phyloP scores from a whole-genome alignment of 2,888 invertebrate species.

The Athripsodes cinereus region DNA sequence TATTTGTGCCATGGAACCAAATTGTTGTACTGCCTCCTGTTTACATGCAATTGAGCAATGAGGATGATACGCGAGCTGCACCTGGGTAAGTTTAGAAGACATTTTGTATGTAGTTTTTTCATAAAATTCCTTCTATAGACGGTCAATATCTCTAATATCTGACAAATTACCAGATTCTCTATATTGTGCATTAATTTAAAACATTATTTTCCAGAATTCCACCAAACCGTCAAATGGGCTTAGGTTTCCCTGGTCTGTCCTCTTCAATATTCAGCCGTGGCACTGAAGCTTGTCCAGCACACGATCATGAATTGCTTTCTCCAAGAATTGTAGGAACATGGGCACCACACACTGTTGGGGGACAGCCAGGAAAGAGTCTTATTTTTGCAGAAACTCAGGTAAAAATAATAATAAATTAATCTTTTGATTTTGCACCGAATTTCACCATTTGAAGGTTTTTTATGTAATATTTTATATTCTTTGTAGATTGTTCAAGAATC shows the following conservation, averaged over 20 bases:
- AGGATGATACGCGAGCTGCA: slow-evolving; percentile 51
- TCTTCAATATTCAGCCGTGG: slow-evolving; percentile 41
- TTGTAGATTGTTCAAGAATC: slow-evolving; percentile 91
- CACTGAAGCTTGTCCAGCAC: slow-evolving; percentile 65
- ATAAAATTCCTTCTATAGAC: too few relatives aligned
- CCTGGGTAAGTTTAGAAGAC: slow-evolving; percentile 40
- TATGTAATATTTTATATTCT: background rate
- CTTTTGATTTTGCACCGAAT: too few relatives aligned
- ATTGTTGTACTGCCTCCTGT: slow-evolving; percentile 89
- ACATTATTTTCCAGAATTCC: slow-evolving; percentile 6
- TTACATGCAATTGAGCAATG: slow-evolving; percentile 78
- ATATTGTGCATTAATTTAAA: background rate
- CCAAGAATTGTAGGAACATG: slow-evolving; percentile 87
- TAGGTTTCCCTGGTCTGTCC: slow-evolving; percentile 40
- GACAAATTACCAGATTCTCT: too few relatives aligned
- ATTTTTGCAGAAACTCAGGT: slow-evolving; percentile 91
- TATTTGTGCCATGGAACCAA: slow-evolving; percentile 96
- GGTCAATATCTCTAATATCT: too few relatives aligned
- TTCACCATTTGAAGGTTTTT: background rate
- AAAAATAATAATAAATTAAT: slow-evolving; percentile 28
- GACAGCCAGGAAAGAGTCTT: slow-evolving; percentile 72
- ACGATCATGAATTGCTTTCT: slow-evolving; percentile 77
- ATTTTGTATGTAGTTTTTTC: too few relatives aligned
- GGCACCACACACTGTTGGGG: slow-evolving; percentile 84
- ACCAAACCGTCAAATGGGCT: slow-evolving; percentile 35